Base-by-base conservation (phyloP, 2,113 vertebrate species). In the Asarcornis scutulata region DNA sequence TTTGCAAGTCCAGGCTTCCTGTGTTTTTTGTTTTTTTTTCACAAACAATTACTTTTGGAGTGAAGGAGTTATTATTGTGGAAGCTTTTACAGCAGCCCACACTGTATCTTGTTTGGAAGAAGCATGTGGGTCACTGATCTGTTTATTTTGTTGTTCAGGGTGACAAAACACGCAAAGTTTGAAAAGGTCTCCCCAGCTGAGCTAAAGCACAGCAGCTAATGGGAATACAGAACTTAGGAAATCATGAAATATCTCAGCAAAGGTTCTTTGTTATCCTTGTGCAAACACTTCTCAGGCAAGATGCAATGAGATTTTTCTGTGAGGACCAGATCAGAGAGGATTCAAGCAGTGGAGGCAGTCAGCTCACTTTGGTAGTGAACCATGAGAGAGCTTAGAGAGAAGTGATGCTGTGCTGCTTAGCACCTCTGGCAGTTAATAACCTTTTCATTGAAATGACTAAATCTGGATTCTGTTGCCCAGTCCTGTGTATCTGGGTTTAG, bases 371-470 rank as follows among this genome's bases (percentile, higher is more conserved):
- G 40, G 13, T 2, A 42, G 62, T 53, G 74, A 56, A 29, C 27
- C 42, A 3, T 3, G 5, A 72, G 20, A 0, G 2, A 32, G 6
- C 55, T 83, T 59, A 32, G 40, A 64, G 15, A 53, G 75, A 58
- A 46, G 44, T 38, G 9, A 34, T 48, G 22, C 34, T 36, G 18
- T 73, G 13, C 53, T 73, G n/a, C 16, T 48, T 53, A 26, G 56
- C 38, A 17, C 6, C 9, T 72, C 34, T 80, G 75, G 27, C 46
- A 40, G 36, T 29, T 66, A 78, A 71, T 84, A 75, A 23, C 25
- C 32, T 68, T 91, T 83, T 29, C 17, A 46, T 83, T 94, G 52
- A 46, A 77, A 42, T 31, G 59, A n/a, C 29, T 77, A 53, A 69
- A 74, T 56, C 59, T 62, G 77, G 53, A 75, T 90, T 79, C 68